phyloP scores from a whole-genome alignment of 1,140 invertebrate genomes.

The Lysiphlebus fabarum region DNA sequence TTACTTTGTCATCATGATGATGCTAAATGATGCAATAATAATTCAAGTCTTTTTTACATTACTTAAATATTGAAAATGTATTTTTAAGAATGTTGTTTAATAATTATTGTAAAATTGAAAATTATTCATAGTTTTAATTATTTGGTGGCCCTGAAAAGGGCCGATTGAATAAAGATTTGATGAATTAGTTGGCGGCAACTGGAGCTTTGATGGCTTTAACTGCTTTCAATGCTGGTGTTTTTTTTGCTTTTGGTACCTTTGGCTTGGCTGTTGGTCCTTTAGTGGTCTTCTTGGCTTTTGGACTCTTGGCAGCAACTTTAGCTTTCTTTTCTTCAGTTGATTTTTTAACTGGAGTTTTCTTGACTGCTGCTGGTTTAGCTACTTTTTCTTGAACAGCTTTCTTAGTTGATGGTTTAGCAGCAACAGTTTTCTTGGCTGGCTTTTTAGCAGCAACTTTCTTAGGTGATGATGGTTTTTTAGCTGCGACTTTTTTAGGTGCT shows the following conservation, averaged over 20 bases:
- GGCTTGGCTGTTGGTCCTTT: conserved; percentile 18
- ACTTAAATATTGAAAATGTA: too few species aligned
- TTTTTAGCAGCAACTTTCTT: conserved; percentile 2
- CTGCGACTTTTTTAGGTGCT: not conserved
- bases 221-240: conserved; percentile 2
- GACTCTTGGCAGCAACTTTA: not conserved
- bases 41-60: too few species aligned
- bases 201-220: conserved; percentile 1
- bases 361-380: not conserved
- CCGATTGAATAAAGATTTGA: not conserved
- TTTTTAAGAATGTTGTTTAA: too few species aligned
- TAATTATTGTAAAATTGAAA: too few species aligned
- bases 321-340: not conserved
- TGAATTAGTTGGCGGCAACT: not conserved
- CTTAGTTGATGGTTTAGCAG: not conserved
- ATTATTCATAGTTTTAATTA: not conserved
- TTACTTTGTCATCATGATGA: too few species aligned
- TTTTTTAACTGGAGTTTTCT: conserved; percentile 6
- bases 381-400: not conserved
- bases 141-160: conserved; percentile 17
- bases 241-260: conserved; percentile 13
- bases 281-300: not conserved
- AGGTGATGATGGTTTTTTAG: not conserved
- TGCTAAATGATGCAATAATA: too few species aligned
- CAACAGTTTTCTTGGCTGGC: not conserved